Conservation (phyloP, 2,888 invertebrate genomes). For the Lasioglossum morio region DNA sequence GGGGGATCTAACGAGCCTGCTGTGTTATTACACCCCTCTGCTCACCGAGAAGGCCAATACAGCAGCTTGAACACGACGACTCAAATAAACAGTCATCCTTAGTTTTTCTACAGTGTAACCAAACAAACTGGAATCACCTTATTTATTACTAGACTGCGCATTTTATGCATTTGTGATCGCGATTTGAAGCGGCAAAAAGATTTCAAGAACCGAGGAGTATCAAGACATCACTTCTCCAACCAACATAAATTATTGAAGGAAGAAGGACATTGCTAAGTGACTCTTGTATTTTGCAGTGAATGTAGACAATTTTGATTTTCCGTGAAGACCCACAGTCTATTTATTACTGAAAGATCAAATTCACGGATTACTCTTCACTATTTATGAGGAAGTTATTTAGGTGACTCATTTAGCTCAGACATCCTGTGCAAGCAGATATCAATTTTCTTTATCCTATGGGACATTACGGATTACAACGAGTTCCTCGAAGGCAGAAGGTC, state of each 20-base stretch:
- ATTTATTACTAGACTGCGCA: background rate
- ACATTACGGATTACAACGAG: background rate
- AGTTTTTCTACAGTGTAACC: background rate
- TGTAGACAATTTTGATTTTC: background rate
- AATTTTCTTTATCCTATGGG: background rate
- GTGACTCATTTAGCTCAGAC: background rate
- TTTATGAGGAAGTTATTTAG: background rate
- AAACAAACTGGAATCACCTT: background rate
- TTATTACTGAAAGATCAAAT: background rate
- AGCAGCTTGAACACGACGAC: background rate
- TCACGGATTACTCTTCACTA: no score
- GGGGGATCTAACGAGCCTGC: slow-evolving; percentile 11
- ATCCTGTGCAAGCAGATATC: background rate
- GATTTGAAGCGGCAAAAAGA: no score
- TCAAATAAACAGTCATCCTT: background rate
- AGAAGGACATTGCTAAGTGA: no score
- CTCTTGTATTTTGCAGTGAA: background rate
- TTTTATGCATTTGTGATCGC: no score
- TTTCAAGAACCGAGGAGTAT: no score
- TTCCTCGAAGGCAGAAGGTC: slow-evolving; percentile 56
- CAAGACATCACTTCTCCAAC: no score
- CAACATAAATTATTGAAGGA: no score
- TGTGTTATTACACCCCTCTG: slow-evolving; percentile 14
- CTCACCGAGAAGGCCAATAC: background rate
- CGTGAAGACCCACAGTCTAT: background rate